Evolutionary conservation across 1,140 invertebrate species (phyloP).

Genomic region (Eufriesea mexicana): DNA sequence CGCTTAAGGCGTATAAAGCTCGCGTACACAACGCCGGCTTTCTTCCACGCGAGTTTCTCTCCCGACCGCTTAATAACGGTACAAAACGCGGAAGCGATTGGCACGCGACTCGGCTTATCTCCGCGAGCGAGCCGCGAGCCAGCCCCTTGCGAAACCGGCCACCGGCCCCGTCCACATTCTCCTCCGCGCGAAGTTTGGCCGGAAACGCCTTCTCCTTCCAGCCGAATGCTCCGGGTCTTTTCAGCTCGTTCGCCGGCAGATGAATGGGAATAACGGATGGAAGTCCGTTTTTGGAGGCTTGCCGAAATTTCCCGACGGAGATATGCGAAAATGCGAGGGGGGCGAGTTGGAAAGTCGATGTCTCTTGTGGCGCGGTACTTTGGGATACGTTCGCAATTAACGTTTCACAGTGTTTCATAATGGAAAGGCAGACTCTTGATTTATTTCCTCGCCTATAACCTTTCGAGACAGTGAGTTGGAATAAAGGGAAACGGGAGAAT

Average conservation of each 20-base stretch:
- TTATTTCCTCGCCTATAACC: too few species aligned
- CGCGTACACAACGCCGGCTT: constrained; percentile 23
- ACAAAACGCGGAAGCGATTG: constrained; percentile 78
- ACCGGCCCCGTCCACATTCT: constrained; percentile 37
- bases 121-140: constrained; percentile 44
- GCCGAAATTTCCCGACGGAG: too few species aligned
- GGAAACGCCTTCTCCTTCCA: constrained; percentile 6
- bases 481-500: too few species aligned
- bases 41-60: constrained; percentile 46
- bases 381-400: background rate
- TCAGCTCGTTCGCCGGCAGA: background rate
- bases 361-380: too few species aligned
- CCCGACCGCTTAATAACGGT: constrained; percentile 68
- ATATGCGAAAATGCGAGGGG: too few species aligned
- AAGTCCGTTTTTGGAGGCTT: too few species aligned
- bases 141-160: constrained; percentile 53
- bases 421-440: too few species aligned
- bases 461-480: too few species aligned
- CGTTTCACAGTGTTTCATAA: background rate
- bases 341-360: too few species aligned
- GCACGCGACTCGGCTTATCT: constrained; percentile 73
- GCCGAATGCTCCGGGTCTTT: too few species aligned
- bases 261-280: too few species aligned
- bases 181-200: constrained; percentile 24
- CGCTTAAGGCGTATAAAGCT: constrained; percentile 9